Evolutionary conservation across 2,113 vertebrate genomes (phyloP).

Genomic region (Butastur rufipennis): DNA sequence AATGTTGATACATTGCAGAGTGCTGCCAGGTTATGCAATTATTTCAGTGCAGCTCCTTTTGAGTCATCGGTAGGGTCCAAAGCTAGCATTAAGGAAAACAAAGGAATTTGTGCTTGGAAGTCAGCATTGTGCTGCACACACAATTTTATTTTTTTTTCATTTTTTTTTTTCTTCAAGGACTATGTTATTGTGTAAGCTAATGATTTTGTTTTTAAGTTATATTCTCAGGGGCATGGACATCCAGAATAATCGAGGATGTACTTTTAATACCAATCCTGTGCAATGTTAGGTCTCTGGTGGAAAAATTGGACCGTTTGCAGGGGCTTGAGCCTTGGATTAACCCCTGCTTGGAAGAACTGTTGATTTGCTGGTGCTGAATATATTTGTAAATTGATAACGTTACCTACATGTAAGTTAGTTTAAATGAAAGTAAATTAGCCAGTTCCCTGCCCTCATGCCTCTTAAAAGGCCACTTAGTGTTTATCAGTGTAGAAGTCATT

Average conservation of each 20-base stretch:
- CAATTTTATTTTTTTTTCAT: neutral
- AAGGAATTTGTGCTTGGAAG: constrained; percentile 53
- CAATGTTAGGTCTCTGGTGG: neutral
- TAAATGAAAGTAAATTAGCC: constrained; percentile 3
- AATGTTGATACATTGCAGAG: neutral
- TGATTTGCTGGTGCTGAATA: neutral
- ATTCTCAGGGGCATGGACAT: neutral
- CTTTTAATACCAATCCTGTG: neutral
- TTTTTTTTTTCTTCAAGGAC: neutral
- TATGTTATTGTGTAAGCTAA: neutral
- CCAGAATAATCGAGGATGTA: neutral
- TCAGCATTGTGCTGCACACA: neutral
- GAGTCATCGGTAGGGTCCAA: neutral
- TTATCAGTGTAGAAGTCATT: neutral
- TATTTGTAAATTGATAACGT: neutral
- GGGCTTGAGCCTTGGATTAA: constrained; percentile 5
- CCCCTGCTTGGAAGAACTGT: neutral
- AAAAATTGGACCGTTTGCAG: neutral
- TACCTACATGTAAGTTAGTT: constrained; percentile 5
- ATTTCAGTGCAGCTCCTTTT: neutral
- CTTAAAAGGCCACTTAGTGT: neutral
- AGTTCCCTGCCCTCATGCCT: neutral
- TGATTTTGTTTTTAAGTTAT: constrained; percentile 51
- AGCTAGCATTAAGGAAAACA: constrained; percentile 30
- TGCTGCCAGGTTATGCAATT: neutral